phyloP scores from a whole-genome alignment of 2,888 invertebrate species.

The Drosophila subquinaria region DNA sequence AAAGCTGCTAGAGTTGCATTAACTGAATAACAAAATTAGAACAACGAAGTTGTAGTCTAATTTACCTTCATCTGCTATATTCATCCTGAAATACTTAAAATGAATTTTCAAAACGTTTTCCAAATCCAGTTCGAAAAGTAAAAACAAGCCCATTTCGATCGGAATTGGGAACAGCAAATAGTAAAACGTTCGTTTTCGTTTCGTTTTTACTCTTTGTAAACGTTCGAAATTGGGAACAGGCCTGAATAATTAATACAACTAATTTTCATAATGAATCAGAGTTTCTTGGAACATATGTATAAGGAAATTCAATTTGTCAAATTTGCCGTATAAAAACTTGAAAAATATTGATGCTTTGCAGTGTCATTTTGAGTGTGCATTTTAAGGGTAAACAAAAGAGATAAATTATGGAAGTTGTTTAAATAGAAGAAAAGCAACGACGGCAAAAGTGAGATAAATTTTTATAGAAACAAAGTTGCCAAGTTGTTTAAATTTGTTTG shows the following conservation, averaged over 20 bases:
- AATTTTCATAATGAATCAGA: neutral
- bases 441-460: constrained; percentile 9
- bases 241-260: neutral
- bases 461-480: constrained; percentile 46
- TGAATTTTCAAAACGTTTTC: no score
- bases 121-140: no score
- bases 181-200: no score
- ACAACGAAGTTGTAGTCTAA: no score
- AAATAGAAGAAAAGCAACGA: neutral
- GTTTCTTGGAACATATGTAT: neutral
- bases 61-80: no score
- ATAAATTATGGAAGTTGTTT: constrained; percentile 11
- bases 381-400: constrained; percentile 4
- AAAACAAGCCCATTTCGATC: no score
- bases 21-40: no score
- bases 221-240: no score
- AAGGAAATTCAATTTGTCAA: constrained; percentile 6
- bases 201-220: no score
- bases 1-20: no score
- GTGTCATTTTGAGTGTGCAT: constrained; percentile 4
- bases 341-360: constrained; percentile 1
- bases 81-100: no score
- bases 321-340: neutral
- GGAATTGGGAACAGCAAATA: no score
- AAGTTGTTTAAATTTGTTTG: constrained; percentile 68